Evolutionary conservation across 1,140 invertebrate genomes (phyloP), one percentile per base, ranked within the genome.

Genomic region (Zaprionus capensis): DNA sequence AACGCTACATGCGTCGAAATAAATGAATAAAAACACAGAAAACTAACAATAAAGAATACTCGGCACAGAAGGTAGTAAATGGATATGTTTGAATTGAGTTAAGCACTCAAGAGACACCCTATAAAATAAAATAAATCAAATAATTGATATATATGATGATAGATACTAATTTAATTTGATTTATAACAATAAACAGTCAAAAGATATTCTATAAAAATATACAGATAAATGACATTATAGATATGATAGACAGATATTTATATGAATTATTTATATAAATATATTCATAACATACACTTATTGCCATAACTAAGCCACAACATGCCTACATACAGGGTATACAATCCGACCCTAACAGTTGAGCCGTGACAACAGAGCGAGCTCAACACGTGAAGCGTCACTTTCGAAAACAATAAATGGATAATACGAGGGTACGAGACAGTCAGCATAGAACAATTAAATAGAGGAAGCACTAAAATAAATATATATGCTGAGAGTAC

Each of bases 21-120:
- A 63, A 55, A 78, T 55, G 64, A 55, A 78, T 49, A 63, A 76
- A 56, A 51, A 34, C 44, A 73, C 61, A 71, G 15, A 81, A 86
- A 67, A 72, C 41, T 76, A 74, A 87, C 80, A 86, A 87, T 69
- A 71, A 77, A 87, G 63, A 68, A 69, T 62, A 74, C 76, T 58
- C 44, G 12, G 44, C 28, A 57, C 56, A 70, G 53, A n/a, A 68
- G 57, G 17, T 41, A 56, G 26, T 22, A 63, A 70, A 57, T 49
- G n/a, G 53, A 17, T 31, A 58, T 41, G 17, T 34, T 20, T 41
- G 5, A 14, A 26, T 14, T 17, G 20, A 17, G 20, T 6, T 11
- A 2, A 44, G 28, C n/a, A 51, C 38, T 59, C 46, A 1, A 5
- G 38, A 64, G 31, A 71, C 64, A 63, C 59, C 31, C 59, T 75